phyloP scores from a whole-genome alignment of 2,797 vertebrate species.

The Denticeps clupeoides region DNA sequence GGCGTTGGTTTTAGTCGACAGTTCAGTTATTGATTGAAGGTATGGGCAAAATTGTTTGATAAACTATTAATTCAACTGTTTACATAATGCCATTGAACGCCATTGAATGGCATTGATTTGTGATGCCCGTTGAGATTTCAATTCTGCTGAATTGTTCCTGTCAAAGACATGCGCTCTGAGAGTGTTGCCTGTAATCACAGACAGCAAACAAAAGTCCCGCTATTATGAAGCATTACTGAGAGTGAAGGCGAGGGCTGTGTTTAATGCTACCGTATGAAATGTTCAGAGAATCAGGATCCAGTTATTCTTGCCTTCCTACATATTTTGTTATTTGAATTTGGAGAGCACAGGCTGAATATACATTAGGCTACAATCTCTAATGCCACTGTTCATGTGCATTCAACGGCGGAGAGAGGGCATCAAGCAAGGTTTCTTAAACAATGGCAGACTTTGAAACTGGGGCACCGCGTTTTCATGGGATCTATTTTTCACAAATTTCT shows the following conservation, averaged over 20 bases:
- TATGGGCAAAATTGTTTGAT: too few relatives aligned
- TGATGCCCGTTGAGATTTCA: too few relatives aligned
- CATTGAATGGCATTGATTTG: too few relatives aligned
- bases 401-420: conserved; percentile 34
- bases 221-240: conserved; percentile 10
- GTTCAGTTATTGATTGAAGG: too few relatives aligned
- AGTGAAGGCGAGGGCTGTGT: conserved; percentile 23
- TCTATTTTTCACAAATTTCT: conserved; percentile 26
- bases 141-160: too few relatives aligned
- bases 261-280: conserved; percentile 33
- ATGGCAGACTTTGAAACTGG: too few relatives aligned
- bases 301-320: conserved; percentile 31
- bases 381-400: conserved; percentile 44
- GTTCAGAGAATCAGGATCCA: conserved; percentile 29
- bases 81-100: too few relatives aligned
- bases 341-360: conserved; percentile 46
- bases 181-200: conserved; percentile 11
- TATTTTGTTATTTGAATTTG: conserved; percentile 40
- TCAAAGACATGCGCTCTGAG: neutral
- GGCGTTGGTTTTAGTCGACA: too few relatives aligned
- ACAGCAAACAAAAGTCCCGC: neutral
- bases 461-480: conserved; percentile 29
- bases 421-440: conserved; percentile 21
- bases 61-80: too few relatives aligned
- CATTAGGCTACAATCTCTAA: conserved; percentile 41